phyloP scores from a whole-genome alignment of 2,797 vertebrate species.

The Philypnodon macrostomus region DNA sequence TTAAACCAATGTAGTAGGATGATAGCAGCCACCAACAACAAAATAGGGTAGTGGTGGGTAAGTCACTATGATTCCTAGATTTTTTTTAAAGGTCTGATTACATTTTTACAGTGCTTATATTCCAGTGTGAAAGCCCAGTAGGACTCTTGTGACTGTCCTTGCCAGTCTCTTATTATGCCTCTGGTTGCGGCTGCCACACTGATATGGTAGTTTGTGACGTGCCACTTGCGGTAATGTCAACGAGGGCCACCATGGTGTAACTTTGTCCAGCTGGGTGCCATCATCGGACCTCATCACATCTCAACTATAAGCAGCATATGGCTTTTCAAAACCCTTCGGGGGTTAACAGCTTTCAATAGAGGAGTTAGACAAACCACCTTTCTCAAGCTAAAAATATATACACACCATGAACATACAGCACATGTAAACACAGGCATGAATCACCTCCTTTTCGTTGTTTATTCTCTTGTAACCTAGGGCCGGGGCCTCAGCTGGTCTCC shows the following conservation, averaged over 20 bases:
- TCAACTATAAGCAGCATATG: conserved; percentile 44
- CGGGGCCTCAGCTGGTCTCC: conserved; percentile 33
- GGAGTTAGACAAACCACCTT: conserved; percentile 6
- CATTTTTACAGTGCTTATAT: conserved; percentile 52
- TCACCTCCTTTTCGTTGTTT: conserved; percentile 39
- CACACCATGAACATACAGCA: conserved; percentile 12
- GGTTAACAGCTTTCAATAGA: neutral
- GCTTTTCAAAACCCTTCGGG: conserved; percentile 44
- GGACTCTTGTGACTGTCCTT: conserved; percentile 43
- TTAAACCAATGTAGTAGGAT: no score
- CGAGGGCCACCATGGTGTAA: conserved; percentile 54
- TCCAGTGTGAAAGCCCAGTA: conserved; percentile 37
- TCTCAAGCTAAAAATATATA: no score
- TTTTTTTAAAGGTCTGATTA: no score
- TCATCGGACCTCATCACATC: conserved; percentile 56
- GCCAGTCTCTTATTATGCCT: conserved; percentile 71
- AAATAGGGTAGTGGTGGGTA: no score
- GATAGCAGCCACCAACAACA: no score
- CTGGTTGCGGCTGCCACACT: conserved; percentile 54
- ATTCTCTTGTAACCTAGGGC: conserved; percentile 39
- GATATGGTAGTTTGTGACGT: conserved; percentile 63
- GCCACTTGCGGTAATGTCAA: no score
- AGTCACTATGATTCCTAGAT: no score
- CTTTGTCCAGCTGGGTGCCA: conserved; percentile 64
- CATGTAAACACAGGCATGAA: conserved; percentile 22